Conservation (phyloP, 2,797 vertebrate genomes). For the Lutjanus campechanus region DNA sequence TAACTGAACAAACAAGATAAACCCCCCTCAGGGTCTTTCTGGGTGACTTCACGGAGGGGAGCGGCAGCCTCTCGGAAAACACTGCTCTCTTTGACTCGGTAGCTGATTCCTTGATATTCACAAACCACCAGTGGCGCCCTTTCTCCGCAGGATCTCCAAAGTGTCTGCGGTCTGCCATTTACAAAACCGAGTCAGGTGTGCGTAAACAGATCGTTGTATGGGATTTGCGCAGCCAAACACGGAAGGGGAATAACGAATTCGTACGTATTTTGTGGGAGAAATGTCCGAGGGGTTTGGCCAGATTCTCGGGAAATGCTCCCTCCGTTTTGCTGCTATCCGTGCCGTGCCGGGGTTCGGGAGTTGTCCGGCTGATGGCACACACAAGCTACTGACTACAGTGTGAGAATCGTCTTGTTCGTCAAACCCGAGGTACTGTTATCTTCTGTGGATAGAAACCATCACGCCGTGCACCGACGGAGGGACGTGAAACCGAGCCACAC, state of each 20-base stretch:
- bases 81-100: conserved; percentile 54
- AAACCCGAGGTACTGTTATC: conserved; percentile 16
- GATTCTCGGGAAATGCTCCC: conserved; percentile 66
- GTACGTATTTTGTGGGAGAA: conserved; percentile 67
- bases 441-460: conserved; percentile 17
- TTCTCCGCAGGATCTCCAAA: conserved; percentile 65
- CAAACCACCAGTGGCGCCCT: conserved; percentile 76
- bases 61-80: conserved; percentile 39
- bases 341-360: conserved; percentile 67
- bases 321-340: conserved; percentile 39
- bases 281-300: conserved; percentile 72
- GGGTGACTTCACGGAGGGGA: conserved; percentile 20
- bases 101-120: conserved; percentile 68
- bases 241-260: conserved; percentile 69
- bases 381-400: conserved; percentile 36
- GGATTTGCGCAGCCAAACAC: conserved; percentile 67
- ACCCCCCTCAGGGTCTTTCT: background rate
- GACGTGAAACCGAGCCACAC: conserved; percentile 42
- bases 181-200: conserved; percentile 60
- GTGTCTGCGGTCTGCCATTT: conserved; percentile 51
- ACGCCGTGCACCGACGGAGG: conserved; percentile 46
- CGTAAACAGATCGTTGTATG: conserved; percentile 68
- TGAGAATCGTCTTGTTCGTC: conserved; percentile 18
- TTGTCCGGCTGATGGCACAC: conserved; percentile 64
- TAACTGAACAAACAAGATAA: background rate